phyloP scores from a whole-genome alignment of 2,113 vertebrate species.

The Chrysemys picta region DNA sequence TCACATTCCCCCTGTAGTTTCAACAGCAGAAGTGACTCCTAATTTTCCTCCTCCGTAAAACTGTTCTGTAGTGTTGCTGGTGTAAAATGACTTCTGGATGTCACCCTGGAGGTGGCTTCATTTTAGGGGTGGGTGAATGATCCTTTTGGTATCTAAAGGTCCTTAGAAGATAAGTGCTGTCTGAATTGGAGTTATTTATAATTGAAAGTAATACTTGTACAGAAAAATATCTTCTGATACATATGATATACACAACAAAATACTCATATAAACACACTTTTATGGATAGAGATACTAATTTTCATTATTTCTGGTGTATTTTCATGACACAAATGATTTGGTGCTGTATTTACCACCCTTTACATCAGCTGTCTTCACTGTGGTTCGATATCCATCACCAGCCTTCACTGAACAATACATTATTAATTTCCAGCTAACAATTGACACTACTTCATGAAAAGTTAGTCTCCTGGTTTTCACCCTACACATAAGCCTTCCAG shows the following conservation, averaged over 20 bases:
- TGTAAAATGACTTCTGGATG: constrained; percentile 2
- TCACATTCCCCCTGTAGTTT: constrained; percentile 23
- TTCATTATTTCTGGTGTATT: background rate
- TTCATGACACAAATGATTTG: background rate
- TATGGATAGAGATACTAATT: background rate
- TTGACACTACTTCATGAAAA: background rate
- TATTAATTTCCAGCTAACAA: constrained; percentile 37
- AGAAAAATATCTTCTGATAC: background rate
- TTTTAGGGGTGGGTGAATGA: constrained; percentile 14
- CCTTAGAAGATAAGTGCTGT: background rate
- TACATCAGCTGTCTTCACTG: background rate
- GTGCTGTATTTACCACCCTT: background rate
- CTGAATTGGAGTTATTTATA: background rate
- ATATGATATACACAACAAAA: background rate
- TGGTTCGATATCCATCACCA: background rate
- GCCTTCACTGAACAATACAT: constrained; percentile 29
- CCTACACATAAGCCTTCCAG: background rate
- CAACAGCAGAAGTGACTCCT: constrained; percentile 43
- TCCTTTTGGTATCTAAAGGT: background rate
- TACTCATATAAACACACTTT: background rate
- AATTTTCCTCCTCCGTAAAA: background rate
- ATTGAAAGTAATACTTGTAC: background rate
- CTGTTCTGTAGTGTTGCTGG: constrained; percentile 2
- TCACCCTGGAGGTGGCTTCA: background rate
- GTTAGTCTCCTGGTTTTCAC: background rate